Percentiles rank a stretch among this genome's conserved stretches.
These are phyloP conservation scores for Coturnix japonica DNA, from an alignment of 2,113 vertebrate species.

Conservation along the genomic window DNA sequence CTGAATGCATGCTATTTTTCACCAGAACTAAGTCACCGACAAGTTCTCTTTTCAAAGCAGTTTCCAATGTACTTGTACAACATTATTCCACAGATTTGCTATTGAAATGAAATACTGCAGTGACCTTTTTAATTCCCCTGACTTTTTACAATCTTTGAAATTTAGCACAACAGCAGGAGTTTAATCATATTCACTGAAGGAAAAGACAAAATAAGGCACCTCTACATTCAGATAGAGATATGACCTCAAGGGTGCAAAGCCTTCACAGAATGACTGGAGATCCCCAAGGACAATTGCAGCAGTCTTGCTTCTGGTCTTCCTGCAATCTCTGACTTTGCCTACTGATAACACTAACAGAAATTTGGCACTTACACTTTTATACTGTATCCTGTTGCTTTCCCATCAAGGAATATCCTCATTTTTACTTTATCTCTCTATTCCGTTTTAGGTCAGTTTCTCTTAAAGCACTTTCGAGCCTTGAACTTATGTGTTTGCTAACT, in stretches of 20 bases:
- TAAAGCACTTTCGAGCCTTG: not conserved
- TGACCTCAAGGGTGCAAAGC: conserved; percentile 68
- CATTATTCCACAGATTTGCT: conserved; percentile 73
- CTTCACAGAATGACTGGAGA: conserved; percentile 20
- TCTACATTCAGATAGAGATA: conserved; percentile 70
- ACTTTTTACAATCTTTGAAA: conserved; percentile 83
- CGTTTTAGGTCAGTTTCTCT: not conserved
- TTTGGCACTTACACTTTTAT: not conserved
- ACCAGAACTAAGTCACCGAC: conserved; percentile 22
- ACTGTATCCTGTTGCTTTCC: not conserved
- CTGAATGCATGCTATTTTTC: not conserved
- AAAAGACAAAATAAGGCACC: conserved; percentile 81
- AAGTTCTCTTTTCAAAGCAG: conserved; percentile 58
- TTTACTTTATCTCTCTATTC: not conserved
- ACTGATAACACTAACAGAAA: conserved; percentile 7
- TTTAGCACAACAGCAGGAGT: conserved; percentile 80
- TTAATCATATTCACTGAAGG: conserved; percentile 79
- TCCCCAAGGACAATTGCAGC: not conserved
- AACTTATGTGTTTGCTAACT: not conserved
- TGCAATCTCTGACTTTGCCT: not conserved
- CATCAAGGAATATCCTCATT: conserved; percentile 1
- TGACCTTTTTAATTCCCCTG: conserved; percentile 81
- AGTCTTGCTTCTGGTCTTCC: not conserved
- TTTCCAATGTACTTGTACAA: conserved; percentile 62
- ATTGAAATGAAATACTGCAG: conserved; percentile 78